Percentiles rank a stretch among this genome's conserved stretches.
Evolutionary conservation across 2,888 invertebrate genomes (phyloP).

Genomic region (Norana najaformis): DNA sequence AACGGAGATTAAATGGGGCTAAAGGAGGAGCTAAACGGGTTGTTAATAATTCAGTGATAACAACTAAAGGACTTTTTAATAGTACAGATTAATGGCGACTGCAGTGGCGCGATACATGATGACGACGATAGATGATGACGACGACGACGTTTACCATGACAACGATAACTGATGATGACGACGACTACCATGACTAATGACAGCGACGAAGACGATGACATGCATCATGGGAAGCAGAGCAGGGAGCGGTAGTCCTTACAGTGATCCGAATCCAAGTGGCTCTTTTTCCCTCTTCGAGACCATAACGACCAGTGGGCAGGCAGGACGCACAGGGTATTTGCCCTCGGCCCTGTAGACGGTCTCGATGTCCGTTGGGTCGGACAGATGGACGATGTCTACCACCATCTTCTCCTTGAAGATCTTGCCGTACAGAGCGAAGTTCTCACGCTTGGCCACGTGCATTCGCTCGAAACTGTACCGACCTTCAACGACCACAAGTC

Average conservation of each 20-base stretch:
- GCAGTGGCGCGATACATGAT: neutral
- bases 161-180: neutral
- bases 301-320: constrained; percentile 37
- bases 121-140: neutral
- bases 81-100: neutral
- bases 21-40: too few relatives aligned
- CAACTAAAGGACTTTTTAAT: too few relatives aligned
- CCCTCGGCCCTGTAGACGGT: constrained; percentile 49
- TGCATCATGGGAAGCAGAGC: neutral
- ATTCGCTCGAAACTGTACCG: constrained; percentile 39
- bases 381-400: constrained; percentile 59
- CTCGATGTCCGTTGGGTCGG: constrained; percentile 47
- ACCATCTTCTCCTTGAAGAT: constrained; percentile 56
- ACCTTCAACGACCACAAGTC: constrained; percentile 34
- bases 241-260: constrained; percentile 38
- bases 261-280: constrained; percentile 44
- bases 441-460: constrained; percentile 41
- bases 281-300: constrained; percentile 41
- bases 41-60: too few relatives aligned
- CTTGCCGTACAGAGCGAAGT: constrained; percentile 44
- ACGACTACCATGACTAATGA: too few relatives aligned
- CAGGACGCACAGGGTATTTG: constrained; percentile 45
- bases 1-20: too few relatives aligned
- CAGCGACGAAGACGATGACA: too few relatives aligned
- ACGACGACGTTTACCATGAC: neutral